phyloP scores from a whole-genome alignment of 2,797 vertebrate genomes.

The Gobionotothen gibberifrons region DNA sequence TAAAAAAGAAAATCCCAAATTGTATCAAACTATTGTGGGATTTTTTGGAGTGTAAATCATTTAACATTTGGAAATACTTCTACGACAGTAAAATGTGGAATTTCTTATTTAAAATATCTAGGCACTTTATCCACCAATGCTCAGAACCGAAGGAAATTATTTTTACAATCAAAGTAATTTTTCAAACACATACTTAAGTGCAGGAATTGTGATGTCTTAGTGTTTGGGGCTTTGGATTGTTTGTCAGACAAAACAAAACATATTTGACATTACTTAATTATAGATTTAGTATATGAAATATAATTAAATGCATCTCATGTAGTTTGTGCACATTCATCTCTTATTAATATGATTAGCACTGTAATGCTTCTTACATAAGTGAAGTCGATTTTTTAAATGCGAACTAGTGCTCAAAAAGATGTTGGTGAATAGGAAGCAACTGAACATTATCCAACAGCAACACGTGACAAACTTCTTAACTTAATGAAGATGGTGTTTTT shows the following conservation, averaged over 20 bases:
- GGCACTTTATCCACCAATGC: too few relatives aligned
- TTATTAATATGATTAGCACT: background rate
- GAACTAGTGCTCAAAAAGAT: background rate
- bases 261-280: too few relatives aligned
- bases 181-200: background rate
- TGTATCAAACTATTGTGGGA: background rate
- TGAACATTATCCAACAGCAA: background rate
- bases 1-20: background rate
- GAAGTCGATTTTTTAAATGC: background rate
- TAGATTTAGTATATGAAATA: too few relatives aligned
- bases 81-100: too few relatives aligned
- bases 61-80: too few relatives aligned
- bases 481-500: background rate
- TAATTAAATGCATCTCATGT: too few relatives aligned
- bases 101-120: too few relatives aligned
- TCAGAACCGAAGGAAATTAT: background rate
- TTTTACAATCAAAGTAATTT: background rate
- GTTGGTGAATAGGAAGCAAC: background rate
- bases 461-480: background rate
- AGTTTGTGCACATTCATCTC: too few relatives aligned
- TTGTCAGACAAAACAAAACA: too few relatives aligned
- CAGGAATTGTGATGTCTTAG: background rate
- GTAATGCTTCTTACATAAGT: too few relatives aligned
- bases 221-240: background rate
- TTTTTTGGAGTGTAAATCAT: too few relatives aligned